Evolutionary conservation across 2,113 vertebrate genomes (phyloP), one percentile per base, ranked within the genome.

Genomic region (human): DNA sequence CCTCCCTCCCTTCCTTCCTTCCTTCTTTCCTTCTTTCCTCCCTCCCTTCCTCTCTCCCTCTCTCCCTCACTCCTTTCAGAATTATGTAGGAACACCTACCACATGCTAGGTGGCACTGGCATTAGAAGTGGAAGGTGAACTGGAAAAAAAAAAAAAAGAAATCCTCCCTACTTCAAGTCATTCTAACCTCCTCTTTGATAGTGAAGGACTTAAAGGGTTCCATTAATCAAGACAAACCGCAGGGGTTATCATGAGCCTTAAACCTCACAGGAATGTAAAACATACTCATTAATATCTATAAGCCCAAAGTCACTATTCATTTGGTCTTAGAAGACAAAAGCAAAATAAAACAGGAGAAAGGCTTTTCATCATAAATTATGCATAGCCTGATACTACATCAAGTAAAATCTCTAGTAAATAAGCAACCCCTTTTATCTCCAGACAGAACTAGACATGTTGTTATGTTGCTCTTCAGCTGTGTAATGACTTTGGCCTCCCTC

Each of bases 341-440:
- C 43, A 94, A 96, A 97, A 61, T 55, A 95, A 80, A 97, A 84
- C 35, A 95, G 35, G 22, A 94, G 32, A 84, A 61, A 95, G 30
- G 52, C 64, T 96, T 82, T 95, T 94, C 92, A 92, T 90, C 50
- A 90, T 96, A 94, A 98, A 97, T 97, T 96, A 98, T 97, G 96
- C 59, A 96, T 79, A 92, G 82, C 27, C 52, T 6, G 16, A 84
- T 73, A 93, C 61, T 66, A 61, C 59, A 88, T 90, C 95, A 90
- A 72, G 84, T 88, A 88, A 92, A 96, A 90, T 50, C 93, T 72
- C 23, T 12, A 79, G 93, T 72, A 93, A 96, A 95, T 64, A 96
- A 94, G 89, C 70, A 70, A 83, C 30, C 50, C 52, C 88, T 96
- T 96, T 98, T 35, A 96, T 95, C 95, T 82, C 30, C 57, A 97